Percentiles rank a stretch among this genome's conserved stretches.
These are phyloP conservation scores for Pseudomyrmex gracilis DNA, from an alignment of 1,140 invertebrate genomes.

Conservation along the genomic window DNA sequence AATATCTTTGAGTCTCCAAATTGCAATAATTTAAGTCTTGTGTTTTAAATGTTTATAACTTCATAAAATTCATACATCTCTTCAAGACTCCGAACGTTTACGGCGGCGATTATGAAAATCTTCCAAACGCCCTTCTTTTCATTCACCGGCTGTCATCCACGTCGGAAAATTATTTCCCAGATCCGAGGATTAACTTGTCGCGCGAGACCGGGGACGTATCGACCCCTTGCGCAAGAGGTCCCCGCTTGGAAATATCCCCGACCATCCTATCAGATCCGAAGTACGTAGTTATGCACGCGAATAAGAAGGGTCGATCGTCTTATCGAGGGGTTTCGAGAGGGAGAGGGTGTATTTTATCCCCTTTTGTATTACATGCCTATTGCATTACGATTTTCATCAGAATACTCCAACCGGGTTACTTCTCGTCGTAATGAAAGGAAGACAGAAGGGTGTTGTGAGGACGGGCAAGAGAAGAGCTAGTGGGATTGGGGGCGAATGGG, in stretches of 20 bases:
- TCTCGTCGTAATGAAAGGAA: conserved; percentile 73
- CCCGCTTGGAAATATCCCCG: conserved; percentile 45
- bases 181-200: conserved; percentile 74
- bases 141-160: conserved; percentile 31
- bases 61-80: conserved; percentile 9
- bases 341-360: conserved; percentile 68
- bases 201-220: conserved; percentile 44
- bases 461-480: conserved; percentile 7
- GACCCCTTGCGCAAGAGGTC: conserved; percentile 32
- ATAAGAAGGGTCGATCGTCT: conserved; percentile 73
- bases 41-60: not conserved
- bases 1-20: not conserved
- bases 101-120: conserved; percentile 63
- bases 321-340: conserved; percentile 72
- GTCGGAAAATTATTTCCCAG: conserved; percentile 68
- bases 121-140: conserved; percentile 50
- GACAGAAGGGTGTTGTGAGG: conserved; percentile 21
- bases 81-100: conserved; percentile 14
- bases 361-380: conserved; percentile 82
- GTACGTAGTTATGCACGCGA: conserved; percentile 74
- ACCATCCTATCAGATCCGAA: conserved; percentile 63
- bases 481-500: conserved; percentile 3
- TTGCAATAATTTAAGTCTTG: not conserved
- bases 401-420: conserved; percentile 64
- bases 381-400: conserved; percentile 85